Base-by-base conservation (phyloP, 2,888 invertebrate species). In the Sinodicranocentrus sp. region DNA sequence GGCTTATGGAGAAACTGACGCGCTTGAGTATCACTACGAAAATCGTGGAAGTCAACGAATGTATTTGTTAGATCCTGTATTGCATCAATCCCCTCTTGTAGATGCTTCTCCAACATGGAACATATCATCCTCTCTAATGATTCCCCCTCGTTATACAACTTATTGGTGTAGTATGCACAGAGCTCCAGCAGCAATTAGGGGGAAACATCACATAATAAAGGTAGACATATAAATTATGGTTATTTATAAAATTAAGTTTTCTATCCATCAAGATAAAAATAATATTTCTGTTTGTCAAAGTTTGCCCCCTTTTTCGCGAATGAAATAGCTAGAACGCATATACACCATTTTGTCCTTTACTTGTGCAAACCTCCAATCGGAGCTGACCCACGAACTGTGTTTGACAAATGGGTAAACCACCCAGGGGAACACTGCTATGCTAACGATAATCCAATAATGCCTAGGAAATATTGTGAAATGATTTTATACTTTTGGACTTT, bases 1-100 rank as follows among this genome's bases (percentile, higher is more conserved):
- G 80, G 73, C 73, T 2, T 82, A 39, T 28, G 80, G 80, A 17
- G 73, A 82, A 19, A 73, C 44, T 2, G 80, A 82, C 23, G 26
- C 3, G 13, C 26, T 21, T 2, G 63, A 71, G 8, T 82, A 73
- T 25, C 80, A 73, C 13, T 54, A 68, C 39, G 54, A 82, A 26
- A 28, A 73, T 33, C 78, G 82, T 15, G 85, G 85, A 0, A 48
- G 59, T 1, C 70, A 52, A 48, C 17, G 39, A 1, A 17, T 85
- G 17, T 73, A 82, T 17, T 52, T 82, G 0, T 25, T 82, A n/a
- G 73, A 82, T 48, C 73, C 80, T 10, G 43, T 72, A 1, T 19
- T 82, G 26, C 73, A 82, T 39, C 28, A 43, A 10, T 54, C 63
- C 8, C 48, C 44, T 13, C 5, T 48, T 17, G 48, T 17, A 3